Evolutionary conservation across 2,113 vertebrate species (phyloP).

Genomic region (Lepus timidus): DNA sequence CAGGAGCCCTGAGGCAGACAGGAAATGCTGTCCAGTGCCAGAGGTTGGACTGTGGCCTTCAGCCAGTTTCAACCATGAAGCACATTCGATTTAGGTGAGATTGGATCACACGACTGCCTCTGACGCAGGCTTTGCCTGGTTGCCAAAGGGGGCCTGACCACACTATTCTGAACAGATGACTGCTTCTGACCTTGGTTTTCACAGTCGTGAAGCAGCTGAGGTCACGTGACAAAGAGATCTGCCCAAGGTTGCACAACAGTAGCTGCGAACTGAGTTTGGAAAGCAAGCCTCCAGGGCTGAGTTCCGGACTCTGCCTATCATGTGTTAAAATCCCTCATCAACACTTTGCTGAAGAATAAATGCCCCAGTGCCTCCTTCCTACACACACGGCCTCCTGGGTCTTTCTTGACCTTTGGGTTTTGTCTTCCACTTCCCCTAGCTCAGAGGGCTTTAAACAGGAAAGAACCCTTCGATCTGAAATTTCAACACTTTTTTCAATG

Average conservation of each 20-base stretch:
- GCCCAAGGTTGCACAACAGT: not conserved
- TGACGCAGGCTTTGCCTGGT: not conserved
- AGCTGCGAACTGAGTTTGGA: not conserved
- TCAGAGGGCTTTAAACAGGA: constrained; percentile 21
- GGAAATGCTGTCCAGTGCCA: not conserved
- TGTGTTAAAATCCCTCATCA: not conserved
- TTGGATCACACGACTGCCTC: not conserved
- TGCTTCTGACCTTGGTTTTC: not conserved
- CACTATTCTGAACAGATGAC: not conserved
- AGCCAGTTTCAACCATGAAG: fast-evolving
- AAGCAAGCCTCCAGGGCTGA: not conserved
- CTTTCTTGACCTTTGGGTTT: not conserved
- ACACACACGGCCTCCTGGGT: not conserved
- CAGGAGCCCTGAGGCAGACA: not conserved
- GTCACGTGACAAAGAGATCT: not conserved
- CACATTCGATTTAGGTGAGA: not conserved
- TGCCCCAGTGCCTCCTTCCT: not conserved
- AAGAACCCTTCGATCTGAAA: not conserved
- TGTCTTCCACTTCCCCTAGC: not conserved
- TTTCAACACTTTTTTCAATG: constrained; percentile 3
- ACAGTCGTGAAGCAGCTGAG: not conserved
- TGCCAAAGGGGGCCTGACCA: not conserved
- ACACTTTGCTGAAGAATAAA: not conserved
- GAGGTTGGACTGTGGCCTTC: not conserved
- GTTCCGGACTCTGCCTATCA: not conserved